Conservation (phyloP, 2,113 vertebrate species). For the Hassar affinis region DNA sequence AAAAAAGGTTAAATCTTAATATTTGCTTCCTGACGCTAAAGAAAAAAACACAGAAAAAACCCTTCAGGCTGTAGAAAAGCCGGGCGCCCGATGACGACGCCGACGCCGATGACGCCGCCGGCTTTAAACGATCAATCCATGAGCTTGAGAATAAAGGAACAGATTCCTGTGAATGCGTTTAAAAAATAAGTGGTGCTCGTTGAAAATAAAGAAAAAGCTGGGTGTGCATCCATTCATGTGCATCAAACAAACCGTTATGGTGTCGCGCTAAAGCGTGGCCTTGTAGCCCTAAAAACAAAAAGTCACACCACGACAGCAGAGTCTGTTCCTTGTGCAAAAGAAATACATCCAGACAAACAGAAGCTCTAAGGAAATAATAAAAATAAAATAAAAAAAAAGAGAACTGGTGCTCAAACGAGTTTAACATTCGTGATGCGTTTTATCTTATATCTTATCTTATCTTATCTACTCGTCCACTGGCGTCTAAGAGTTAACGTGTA, state of each 20-base stretch:
- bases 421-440: constrained; percentile 17
- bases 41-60: constrained; percentile 9
- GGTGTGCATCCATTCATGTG: constrained; percentile 19
- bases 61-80: constrained; percentile 30
- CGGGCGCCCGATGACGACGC: background rate
- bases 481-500: constrained; percentile 22
- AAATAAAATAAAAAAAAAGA: too few relatives aligned
- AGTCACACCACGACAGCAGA: constrained; percentile 33
- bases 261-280: constrained; percentile 18
- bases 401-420: constrained; percentile 17
- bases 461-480: constrained; percentile 24
- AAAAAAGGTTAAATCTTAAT: constrained; percentile 31
- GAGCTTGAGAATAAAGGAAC: constrained; percentile 29
- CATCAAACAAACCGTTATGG: constrained; percentile 24
- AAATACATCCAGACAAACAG: background rate
- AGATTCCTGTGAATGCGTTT: background rate
- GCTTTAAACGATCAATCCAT: constrained; percentile 4
- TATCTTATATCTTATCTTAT: constrained; percentile 13
- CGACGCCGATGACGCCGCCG: too few relatives aligned
- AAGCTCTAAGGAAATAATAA: constrained; percentile 19
- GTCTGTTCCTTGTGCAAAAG: constrained; percentile 37
- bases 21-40: constrained; percentile 30
- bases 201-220: background rate
- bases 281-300: constrained; percentile 11
- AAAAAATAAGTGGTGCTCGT: background rate